A percentile compares a stretch with the other conserved stretches of the same genome.
These are phyloP conservation scores for Acipenser oxyrinchus DNA, from an alignment of 2,797 vertebrate species.

Conservation along the genomic window DNA sequence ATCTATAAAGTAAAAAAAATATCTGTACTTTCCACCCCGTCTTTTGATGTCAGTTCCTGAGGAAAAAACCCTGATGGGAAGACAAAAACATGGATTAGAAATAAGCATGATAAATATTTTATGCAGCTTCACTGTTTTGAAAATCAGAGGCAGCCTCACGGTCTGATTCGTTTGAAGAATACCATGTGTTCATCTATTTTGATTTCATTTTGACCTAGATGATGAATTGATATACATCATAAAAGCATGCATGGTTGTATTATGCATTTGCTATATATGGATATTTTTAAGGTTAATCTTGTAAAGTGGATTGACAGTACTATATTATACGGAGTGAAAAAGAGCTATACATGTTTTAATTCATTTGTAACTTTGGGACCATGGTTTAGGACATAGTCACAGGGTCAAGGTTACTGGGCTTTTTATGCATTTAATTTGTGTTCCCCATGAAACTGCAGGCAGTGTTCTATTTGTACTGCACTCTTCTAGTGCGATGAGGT, in stretches of 20 bases:
- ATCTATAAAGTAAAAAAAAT: slow-evolving; percentile 10
- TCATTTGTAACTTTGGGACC: too few relatives aligned
- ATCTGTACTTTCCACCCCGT: slow-evolving; percentile 10
- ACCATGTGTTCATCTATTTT: not conserved
- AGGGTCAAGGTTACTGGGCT: too few relatives aligned
- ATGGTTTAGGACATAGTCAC: too few relatives aligned
- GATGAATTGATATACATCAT: too few relatives aligned
- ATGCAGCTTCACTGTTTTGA: slow-evolving; percentile 8
- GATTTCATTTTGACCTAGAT: too few relatives aligned
- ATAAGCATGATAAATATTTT: slow-evolving; percentile 13
- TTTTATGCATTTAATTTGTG: too few relatives aligned
- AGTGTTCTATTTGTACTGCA: too few relatives aligned
- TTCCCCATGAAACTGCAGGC: too few relatives aligned
- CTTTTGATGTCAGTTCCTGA: slow-evolving; percentile 11
- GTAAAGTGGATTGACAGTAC: not conserved
- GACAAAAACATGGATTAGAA: slow-evolving; percentile 5
- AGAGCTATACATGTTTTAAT: too few relatives aligned
- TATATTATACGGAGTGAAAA: not conserved
- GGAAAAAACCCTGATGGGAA: slow-evolving; percentile 10
- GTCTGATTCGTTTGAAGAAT: not conserved
- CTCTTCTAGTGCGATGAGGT: too few relatives aligned
- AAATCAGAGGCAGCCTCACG: not conserved
- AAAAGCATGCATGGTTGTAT: too few relatives aligned
- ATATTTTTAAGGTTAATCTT: not conserved
- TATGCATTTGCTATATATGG: too few relatives aligned